Evolutionary conservation across 2,797 vertebrate genomes (phyloP), one percentile per base, ranked within the genome.

Genomic region (Valencia hispanica): DNA sequence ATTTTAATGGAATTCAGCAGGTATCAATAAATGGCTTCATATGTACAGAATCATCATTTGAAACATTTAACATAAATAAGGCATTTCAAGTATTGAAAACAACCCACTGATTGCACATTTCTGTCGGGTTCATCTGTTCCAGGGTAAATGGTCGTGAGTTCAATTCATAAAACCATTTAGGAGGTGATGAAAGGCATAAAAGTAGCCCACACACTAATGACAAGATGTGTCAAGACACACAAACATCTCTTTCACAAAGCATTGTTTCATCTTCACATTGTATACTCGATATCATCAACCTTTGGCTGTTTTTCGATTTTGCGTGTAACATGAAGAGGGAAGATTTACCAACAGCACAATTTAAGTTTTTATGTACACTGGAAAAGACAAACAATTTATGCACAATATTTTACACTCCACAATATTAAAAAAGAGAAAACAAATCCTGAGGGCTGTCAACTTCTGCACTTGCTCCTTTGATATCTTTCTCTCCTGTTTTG

Each of bases 21-120:
- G 91, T 81, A 75, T 86, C 84, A 82, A 79, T 86, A 70, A 79
- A 91, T 87, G 81, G 84, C 89, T 89, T 90, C 80, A 81, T 90
- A 87, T 92, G 63, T 92, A 94, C 92, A 94, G 51, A 75, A 85
- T 89, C 79, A 77, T 89, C 77, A 69, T 83, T 81, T 79, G 66
- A 90, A 92, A 88, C 86, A 91, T 80, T 87, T 72, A 83, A 93
- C 93, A 92, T 91, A 92, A 93, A 93, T 94, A 94, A 94, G 94
- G 94, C 93, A 94, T 94, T 93, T 94, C 90, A 93, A 93, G 93
- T 92, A 88, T 91, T 70, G 78, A 91, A 90, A 92, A 89, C 80
- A 85, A 90, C 86, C 87, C 53, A 93, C 74, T 86, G 80, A 81
- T 74, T 83, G 88, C 86, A 87, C 87, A 72, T 89, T 89, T 91